phyloP scores from a whole-genome alignment of 1,140 invertebrate genomes.

The Sinella curviseta region DNA sequence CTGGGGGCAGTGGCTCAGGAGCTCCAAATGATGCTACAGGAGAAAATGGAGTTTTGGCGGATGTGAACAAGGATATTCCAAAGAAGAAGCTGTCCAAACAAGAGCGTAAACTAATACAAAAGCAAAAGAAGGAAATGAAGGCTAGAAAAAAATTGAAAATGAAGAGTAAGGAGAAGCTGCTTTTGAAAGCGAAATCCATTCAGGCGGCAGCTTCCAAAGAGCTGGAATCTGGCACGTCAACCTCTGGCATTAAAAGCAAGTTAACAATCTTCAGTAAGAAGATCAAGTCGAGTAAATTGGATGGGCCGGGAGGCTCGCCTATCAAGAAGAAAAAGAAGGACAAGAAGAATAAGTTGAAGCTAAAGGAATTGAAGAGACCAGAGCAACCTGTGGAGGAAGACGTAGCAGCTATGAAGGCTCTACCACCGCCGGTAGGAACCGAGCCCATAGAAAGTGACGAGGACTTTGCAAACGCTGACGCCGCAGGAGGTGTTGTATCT shows the following conservation, averaged over 20 bases:
- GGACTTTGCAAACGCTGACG: conserved; percentile 55
- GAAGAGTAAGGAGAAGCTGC: conserved; percentile 66
- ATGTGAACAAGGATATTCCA: neutral
- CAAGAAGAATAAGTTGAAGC: conserved; percentile 6
- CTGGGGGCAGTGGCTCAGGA: neutral
- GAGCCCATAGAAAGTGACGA: conserved; percentile 43
- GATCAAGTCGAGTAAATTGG: conserved; percentile 55
- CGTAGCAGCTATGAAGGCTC: neutral
- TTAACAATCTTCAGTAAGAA: neutral
- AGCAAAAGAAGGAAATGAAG: conserved; percentile 63
- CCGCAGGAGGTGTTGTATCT: conserved; percentile 38
- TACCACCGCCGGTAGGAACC: neutral
- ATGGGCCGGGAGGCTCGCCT: conserved; percentile 49
- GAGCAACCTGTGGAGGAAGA: neutral
- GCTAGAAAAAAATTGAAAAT: conserved; percentile 50
- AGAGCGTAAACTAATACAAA: conserved; percentile 56
- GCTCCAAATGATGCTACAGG: neutral
- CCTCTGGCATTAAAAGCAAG: neutral
- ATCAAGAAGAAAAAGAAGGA: conserved; percentile 62
- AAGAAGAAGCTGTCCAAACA: conserved; percentile 25
- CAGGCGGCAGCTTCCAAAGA: conserved; percentile 25
- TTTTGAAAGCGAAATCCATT: conserved; percentile 59
- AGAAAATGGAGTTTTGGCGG: neutral
- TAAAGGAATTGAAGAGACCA: conserved; percentile 1
- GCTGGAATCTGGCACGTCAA: neutral